A percentile compares a stretch with the other conserved stretches of the same genome.
Conservation (phyloP, 2,113 vertebrate genomes). For the Bombycilla garrulus region DNA sequence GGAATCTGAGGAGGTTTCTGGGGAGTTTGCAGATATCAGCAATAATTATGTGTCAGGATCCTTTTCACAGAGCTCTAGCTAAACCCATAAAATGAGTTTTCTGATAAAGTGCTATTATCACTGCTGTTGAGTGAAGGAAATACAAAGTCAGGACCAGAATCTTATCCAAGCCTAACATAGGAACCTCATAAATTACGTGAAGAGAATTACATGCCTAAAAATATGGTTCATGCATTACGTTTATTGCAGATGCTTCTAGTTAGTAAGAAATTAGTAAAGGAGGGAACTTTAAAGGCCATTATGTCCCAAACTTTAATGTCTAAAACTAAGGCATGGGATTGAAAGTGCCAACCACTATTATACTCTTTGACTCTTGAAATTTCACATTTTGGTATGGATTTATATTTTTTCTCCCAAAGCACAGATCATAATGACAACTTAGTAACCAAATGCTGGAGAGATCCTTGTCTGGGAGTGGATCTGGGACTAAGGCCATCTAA, state of each 20-base stretch:
- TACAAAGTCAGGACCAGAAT: not conserved
- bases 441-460: not conserved
- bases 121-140: not conserved
- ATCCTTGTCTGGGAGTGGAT: not conserved
- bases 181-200: not conserved
- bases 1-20: not conserved
- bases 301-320: not conserved
- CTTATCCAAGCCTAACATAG: not conserved
- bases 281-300: not conserved
- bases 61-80: not conserved
- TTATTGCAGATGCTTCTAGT: not conserved
- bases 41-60: not conserved
- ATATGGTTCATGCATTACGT: not conserved
- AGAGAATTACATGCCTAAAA: not conserved
- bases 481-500: not conserved
- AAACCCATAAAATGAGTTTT: not conserved
- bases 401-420: not conserved
- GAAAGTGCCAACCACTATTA: not conserved
- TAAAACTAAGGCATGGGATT: not conserved
- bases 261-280: not conserved
- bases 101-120: not conserved
- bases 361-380: not conserved
- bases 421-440: not conserved
- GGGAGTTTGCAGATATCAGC: not conserved
- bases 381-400: not conserved